Evolutionary conservation across 2,113 vertebrate genomes (phyloP).

Genomic region (Synodontis membranacea): DNA sequence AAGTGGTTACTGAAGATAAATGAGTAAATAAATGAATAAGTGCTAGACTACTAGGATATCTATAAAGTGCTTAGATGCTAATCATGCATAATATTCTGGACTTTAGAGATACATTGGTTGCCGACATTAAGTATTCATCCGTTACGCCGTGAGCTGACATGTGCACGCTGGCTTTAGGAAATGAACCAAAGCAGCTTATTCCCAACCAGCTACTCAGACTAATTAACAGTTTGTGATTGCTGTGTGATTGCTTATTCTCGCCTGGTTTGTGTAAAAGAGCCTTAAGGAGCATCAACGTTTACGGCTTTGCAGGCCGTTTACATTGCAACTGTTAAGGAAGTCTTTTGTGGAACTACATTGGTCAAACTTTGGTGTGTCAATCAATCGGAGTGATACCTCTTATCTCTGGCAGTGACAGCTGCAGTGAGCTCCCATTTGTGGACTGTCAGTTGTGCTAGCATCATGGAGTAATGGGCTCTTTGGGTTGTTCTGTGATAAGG

Average conservation of each 20-base stretch:
- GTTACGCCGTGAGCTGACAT: not conserved
- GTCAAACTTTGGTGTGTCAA: slow-evolving; percentile 62
- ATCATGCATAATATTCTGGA: not conserved
- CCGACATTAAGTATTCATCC: not conserved
- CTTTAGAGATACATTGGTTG: not conserved
- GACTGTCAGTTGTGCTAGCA: slow-evolving; percentile 60
- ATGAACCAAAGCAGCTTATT: slow-evolving; percentile 6
- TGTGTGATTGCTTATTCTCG: not conserved
- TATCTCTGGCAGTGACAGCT: slow-evolving; percentile 66
- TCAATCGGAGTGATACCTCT: slow-evolving; percentile 69
- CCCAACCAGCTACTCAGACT: not conserved
- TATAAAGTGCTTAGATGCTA: not conserved
- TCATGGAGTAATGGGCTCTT: slow-evolving; percentile 53
- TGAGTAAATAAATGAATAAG: not conserved
- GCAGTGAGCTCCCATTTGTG: slow-evolving; percentile 55
- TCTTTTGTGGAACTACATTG: slow-evolving; percentile 50
- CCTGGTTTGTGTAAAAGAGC: not conserved
- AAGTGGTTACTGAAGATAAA: not conserved
- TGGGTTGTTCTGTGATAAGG: slow-evolving; percentile 65
- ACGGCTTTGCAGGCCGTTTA: slow-evolving; percentile 46
- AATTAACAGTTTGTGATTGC: not conserved
- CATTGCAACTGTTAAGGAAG: slow-evolving; percentile 47
- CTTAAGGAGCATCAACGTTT: slow-evolving; percentile 9
- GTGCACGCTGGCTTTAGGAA: not conserved
- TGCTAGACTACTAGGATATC: not conserved